Evolutionary conservation across 1,140 invertebrate species (phyloP).

Genomic region (Scaptodrosophila lebanonensis): DNA sequence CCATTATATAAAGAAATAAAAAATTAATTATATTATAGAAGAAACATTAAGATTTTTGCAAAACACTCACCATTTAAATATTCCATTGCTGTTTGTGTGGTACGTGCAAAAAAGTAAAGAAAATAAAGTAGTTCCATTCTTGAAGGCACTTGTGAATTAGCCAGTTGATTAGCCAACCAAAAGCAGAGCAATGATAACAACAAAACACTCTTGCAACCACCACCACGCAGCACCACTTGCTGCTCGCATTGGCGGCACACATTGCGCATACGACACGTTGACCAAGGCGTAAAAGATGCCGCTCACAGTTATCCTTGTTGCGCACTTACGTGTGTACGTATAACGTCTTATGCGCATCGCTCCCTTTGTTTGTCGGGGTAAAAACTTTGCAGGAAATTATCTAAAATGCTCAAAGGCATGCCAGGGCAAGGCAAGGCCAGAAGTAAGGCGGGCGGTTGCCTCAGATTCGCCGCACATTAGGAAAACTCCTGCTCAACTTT

Average conservation of each 20-base stretch:
- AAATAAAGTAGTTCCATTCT: constrained; percentile 34
- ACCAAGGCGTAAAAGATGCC: not conserved
- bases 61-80: constrained; percentile 5
- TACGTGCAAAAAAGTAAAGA: constrained; percentile 41
- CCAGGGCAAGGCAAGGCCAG: constrained; percentile 4
- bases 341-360: too few species aligned
- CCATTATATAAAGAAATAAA: constrained; percentile 16
- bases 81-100: constrained; percentile 50
- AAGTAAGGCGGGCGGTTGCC: constrained; percentile 13
- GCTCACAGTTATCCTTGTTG: constrained; percentile 43
- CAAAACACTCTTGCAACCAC: constrained; percentile 8
- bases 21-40: too few species aligned
- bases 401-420: constrained; percentile 43
- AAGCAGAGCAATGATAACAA: constrained; percentile 20
- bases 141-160: constrained; percentile 25
- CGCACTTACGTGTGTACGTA: constrained; percentile 66
- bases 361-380: constrained; percentile 55
- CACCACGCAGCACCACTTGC: constrained; percentile 33
- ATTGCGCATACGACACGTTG: constrained; percentile 66
- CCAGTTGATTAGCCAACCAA: constrained; percentile 64
- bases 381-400: constrained; percentile 69
- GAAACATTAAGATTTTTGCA: not conserved
- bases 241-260: constrained; percentile 52
- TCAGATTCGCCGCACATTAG: constrained; percentile 60
- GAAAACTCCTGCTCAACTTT: constrained; percentile 39